Evolutionary conservation across 2,888 invertebrate genomes (phyloP).

Genomic region (Troides helena): DNA sequence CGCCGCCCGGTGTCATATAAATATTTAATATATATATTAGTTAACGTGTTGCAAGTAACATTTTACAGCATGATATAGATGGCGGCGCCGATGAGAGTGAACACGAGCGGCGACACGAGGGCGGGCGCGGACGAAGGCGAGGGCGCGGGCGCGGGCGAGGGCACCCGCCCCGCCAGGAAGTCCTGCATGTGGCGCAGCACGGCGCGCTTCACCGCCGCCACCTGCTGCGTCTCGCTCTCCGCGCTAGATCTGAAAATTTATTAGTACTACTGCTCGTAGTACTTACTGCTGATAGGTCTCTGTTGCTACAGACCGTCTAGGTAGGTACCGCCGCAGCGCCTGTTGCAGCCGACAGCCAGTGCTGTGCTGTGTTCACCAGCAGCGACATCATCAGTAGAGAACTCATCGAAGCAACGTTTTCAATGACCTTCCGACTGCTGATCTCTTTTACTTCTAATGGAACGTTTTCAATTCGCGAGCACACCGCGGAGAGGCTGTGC

Average conservation of each 20-base stretch:
- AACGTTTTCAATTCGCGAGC: too few species aligned
- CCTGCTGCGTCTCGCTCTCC: slow-evolving; percentile 44
- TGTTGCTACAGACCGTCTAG: too few species aligned
- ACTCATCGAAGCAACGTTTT: too few species aligned
- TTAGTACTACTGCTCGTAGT: too few species aligned
- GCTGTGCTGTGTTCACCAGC: too few species aligned
- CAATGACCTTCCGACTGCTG: too few species aligned
- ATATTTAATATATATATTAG: background rate
- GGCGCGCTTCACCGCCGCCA: slow-evolving; percentile 36
- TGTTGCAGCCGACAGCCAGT: too few species aligned
- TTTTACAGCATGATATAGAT: background rate
- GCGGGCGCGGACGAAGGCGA: slow-evolving; percentile 2
- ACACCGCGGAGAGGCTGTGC: too few species aligned
- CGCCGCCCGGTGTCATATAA: background rate
- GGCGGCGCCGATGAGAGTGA: background rate
- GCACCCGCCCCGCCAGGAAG: slow-evolving; percentile 30
- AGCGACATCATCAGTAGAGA: too few species aligned
- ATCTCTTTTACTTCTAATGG: too few species aligned
- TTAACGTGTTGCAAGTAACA: background rate
- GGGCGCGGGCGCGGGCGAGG: background rate
- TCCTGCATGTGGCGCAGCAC: slow-evolving; percentile 41
- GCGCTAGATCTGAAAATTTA: slow-evolving; percentile 41
- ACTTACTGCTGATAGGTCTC: too few species aligned
- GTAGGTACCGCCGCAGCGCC: too few species aligned
- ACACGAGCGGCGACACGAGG: slow-evolving; percentile 1